Base-by-base conservation (phyloP, 2,113 vertebrate genomes). In the Zosterops lateralis region DNA sequence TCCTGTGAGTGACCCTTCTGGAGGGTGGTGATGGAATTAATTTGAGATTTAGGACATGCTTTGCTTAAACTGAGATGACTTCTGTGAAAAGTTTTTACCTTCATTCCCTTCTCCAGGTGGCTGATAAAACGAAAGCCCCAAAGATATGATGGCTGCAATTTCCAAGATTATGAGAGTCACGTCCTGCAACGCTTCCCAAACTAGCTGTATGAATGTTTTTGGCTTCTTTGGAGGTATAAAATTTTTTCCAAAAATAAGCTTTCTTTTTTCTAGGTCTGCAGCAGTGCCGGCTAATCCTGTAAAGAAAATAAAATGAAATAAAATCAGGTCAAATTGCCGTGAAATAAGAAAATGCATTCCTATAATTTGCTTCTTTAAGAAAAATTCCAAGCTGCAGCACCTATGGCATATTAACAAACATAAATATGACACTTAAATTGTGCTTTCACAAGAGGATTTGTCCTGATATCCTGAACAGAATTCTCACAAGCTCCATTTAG, bases 151-250 rank as follows among this genome's bases (percentile, higher is more conserved):
- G 97, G 99, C 99, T 58, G 99, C 99, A 5, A 99, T 97, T 98
- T 99, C 99, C 97, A 99, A 97, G 97, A 99, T 99, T 94, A 99
- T 99, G 81, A 99, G 98, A 31, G 99, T 99, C 96, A 99, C 99
- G 6, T 99, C 99, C 97, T 99, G 99, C 95, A 99, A 98, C 0
- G 99, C 99, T 97, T 99, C 99, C 99, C 99, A 99, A 84, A 99
- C 99, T 92, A 99, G 98, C 97, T 99, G 98, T 97, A 99, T 97
- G 98, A 99, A 99, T 90, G 99, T 99, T 99, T 99, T 99, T 98
- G 99, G 99, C 99, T 99, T 99, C 98, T 99, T 99, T 98, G 99
- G 99, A 99, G 99, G 99, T 99, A 99, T 99, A 97, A 99, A 98
- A 98, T 99, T 99, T 98, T 97, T 96, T 95, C 99, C 99, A 96